These are phyloP conservation scores for Calosoma granatense DNA, from an alignment of 1,140 invertebrate species.

Conservation along the genomic window DNA sequence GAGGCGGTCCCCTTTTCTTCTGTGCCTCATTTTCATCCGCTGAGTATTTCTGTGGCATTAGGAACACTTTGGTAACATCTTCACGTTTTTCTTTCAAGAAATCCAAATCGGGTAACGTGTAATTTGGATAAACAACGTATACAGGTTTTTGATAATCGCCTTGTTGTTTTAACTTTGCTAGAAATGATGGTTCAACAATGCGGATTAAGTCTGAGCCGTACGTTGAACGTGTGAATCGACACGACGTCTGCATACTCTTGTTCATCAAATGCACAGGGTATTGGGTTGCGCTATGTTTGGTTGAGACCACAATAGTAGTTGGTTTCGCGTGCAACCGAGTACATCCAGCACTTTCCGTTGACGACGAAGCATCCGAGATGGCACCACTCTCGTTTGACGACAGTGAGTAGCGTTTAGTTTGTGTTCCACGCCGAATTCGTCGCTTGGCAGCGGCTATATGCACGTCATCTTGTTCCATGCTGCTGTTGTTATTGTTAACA, in stretches of 20 bases:
- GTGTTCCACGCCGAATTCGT: slow-evolving; percentile 27
- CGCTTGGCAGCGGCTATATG: slow-evolving; percentile 22
- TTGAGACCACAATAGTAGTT: slow-evolving; percentile 33
- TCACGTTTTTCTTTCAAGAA: slow-evolving; percentile 62
- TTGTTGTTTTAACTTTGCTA: slow-evolving; percentile 49
- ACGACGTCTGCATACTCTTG: slow-evolving; percentile 63
- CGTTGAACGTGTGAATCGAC: slow-evolving; percentile 13
- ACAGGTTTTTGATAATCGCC: slow-evolving; percentile 60
- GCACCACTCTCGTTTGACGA: neutral
- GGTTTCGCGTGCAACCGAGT: slow-evolving; percentile 34
- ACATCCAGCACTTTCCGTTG: slow-evolving; percentile 37
- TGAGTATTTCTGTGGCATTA: slow-evolving; percentile 30
- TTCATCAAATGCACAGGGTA: slow-evolving; percentile 50
- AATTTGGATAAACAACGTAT: slow-evolving; percentile 86
- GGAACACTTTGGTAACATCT: slow-evolving; percentile 41
- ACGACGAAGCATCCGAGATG: slow-evolving; percentile 29
- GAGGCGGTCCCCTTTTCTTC: slow-evolving; percentile 17
- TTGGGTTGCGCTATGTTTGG: slow-evolving; percentile 42
- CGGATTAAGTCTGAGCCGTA: slow-evolving; percentile 38
- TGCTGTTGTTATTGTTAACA: slow-evolving; percentile 41
- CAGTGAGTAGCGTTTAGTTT: neutral
- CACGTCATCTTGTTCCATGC: slow-evolving; percentile 20
- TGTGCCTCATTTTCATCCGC: slow-evolving; percentile 25
- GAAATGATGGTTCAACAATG: slow-evolving; percentile 52
- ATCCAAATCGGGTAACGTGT: slow-evolving; percentile 77